Evolutionary conservation across 2,888 invertebrate genomes (phyloP).

Genomic region (Ecliptopera silaceata): DNA sequence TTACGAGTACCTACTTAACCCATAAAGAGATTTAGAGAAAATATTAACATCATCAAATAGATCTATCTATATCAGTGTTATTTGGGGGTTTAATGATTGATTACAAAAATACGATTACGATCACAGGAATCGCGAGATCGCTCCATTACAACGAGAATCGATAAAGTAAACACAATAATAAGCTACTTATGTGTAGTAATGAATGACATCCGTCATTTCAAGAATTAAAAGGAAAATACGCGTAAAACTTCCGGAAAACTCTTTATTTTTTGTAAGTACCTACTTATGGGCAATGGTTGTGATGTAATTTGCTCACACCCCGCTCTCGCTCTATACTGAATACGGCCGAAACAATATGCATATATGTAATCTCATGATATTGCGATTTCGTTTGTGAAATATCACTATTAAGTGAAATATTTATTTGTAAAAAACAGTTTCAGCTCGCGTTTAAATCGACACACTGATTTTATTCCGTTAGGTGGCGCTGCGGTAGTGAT

Average conservation of each 20-base stretch:
- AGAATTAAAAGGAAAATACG: background rate
- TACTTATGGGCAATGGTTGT: background rate
- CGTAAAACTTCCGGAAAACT: background rate
- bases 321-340: background rate
- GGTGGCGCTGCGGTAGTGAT: too few relatives aligned
- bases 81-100: constrained; percentile 29
- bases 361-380: background rate
- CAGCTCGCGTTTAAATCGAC: background rate
- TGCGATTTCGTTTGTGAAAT: background rate
- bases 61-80: constrained; percentile 5
- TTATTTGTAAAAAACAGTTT: background rate
- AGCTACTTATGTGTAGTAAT: constrained; percentile 11
- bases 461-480: too few relatives aligned
- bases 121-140: constrained; percentile 30
- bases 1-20: background rate
- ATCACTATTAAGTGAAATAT: background rate
- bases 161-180: constrained; percentile 30
- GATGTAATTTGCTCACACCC: background rate
- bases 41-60: background rate
- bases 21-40: background rate
- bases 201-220: too few relatives aligned
- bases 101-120: constrained; percentile 28
- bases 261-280: background rate
- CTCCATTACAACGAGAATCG: constrained; percentile 29
- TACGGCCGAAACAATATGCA: background rate